Evolutionary conservation across 2,888 invertebrate genomes (phyloP).

Genomic region (Cantharis lateralis): DNA sequence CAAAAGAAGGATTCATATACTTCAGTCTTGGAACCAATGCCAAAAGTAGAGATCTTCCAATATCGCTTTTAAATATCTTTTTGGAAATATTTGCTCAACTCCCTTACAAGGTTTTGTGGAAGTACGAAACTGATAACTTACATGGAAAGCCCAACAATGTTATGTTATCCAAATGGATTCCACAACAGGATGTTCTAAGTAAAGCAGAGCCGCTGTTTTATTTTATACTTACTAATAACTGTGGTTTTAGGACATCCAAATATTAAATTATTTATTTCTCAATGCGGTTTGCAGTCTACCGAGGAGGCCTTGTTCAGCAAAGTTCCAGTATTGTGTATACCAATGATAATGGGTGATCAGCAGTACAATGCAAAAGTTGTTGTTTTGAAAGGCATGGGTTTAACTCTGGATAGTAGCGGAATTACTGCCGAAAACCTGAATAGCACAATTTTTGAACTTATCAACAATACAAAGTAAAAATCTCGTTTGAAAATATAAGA

Average conservation of each 20-base stretch:
- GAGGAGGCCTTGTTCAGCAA: too few relatives aligned
- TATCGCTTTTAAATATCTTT: slow-evolving; percentile 48
- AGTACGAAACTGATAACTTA: slow-evolving; percentile 61
- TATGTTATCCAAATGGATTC: slow-evolving; percentile 65
- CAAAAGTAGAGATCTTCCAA: slow-evolving; percentile 29
- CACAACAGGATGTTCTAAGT: slow-evolving; percentile 56
- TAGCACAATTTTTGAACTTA: too few relatives aligned
- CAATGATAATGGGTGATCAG: too few relatives aligned
- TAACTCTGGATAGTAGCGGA: too few relatives aligned
- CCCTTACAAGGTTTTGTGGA: slow-evolving; percentile 68
- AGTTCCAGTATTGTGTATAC: too few relatives aligned
- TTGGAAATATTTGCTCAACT: slow-evolving; percentile 61
- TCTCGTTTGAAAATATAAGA: too few relatives aligned
- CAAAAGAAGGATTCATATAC: slow-evolving; percentile 39
- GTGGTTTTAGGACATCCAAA: slow-evolving; percentile 24
- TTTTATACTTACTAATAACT: too few relatives aligned
- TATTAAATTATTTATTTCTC: background rate
- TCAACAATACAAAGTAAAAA: too few relatives aligned
- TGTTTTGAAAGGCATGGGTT: too few relatives aligned
- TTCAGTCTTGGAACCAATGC: slow-evolving; percentile 41
- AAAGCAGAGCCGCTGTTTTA: background rate
- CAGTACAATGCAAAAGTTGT: too few relatives aligned
- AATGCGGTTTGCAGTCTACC: too few relatives aligned
- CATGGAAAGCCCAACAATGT: slow-evolving; percentile 62
- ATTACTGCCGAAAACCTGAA: too few relatives aligned